A percentile compares a stretch with the other conserved stretches of the same genome.
Conservation (phyloP, 2,797 vertebrate species). For the Oryzias sinensis region DNA sequence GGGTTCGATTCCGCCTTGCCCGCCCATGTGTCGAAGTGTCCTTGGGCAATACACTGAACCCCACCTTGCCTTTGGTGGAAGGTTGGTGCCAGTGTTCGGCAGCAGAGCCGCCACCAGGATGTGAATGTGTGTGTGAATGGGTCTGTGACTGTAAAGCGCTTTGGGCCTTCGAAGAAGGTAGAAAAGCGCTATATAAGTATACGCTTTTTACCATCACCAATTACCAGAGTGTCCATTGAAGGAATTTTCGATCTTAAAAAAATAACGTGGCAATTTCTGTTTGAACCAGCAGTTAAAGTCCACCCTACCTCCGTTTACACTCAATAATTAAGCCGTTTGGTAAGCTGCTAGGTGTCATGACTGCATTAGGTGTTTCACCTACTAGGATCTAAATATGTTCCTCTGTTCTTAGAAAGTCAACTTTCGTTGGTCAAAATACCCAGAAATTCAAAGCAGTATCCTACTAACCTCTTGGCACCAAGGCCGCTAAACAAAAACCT, state of each 20-base stretch:
- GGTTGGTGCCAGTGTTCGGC: no score
- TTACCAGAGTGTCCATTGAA: no score
- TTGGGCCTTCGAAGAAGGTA: no score
- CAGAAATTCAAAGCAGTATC: constrained; percentile 62
- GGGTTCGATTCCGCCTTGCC: no score
- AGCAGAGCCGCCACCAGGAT: no score
- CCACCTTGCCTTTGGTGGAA: no score
- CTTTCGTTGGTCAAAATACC: constrained; percentile 47
- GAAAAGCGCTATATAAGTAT: no score
- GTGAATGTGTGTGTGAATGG: no score
- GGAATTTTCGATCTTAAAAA: background rate
- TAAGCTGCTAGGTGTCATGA: constrained; percentile 5
- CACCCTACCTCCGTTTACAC: background rate
- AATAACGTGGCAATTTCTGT: background rate
- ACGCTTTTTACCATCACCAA: no score
- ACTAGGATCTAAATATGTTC: constrained; percentile 16
- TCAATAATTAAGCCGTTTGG: constrained; percentile 9
- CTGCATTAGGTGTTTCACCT: constrained; percentile 13
- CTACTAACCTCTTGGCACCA: constrained; percentile 66
- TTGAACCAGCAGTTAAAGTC: background rate
- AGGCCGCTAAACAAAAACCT: constrained; percentile 61
- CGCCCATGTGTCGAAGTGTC: no score
- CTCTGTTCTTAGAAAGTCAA: constrained; percentile 23
- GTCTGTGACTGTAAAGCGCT: no score
- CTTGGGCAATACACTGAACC: no score